phyloP scores from a whole-genome alignment of 35 echinoderm and acorn worm species.

The Lytechinus variegatus region DNA sequence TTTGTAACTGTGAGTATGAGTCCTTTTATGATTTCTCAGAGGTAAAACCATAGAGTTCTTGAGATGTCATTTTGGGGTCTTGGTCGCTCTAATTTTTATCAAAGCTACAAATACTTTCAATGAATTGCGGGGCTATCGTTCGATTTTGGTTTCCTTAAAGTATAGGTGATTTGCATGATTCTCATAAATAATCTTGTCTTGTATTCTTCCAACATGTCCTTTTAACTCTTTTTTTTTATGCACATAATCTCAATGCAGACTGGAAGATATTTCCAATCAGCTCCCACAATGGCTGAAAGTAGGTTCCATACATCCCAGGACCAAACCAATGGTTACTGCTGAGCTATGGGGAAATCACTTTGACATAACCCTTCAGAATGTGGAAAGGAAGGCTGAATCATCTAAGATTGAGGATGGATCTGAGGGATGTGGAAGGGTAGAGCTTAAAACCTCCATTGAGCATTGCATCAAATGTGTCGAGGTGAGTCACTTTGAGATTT shows the following conservation, averaged over 20 bases:
- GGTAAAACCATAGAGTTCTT: too few relatives aligned
- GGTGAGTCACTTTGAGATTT: neutral
- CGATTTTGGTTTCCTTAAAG: neutral
- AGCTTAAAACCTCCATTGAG: neutral
- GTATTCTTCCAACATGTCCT: neutral
- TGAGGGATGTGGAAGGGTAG: neutral
- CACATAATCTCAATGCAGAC: neutral
- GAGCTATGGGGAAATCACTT: conserved; percentile 77
- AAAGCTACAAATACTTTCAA: neutral
- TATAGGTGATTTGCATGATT: neutral
- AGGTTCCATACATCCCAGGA: conserved; percentile 46
- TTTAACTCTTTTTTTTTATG: neutral
- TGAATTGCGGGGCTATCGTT: neutral
- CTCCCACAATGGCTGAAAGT: conserved; percentile 42
- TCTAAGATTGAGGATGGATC: neutral
- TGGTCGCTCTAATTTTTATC: neutral
- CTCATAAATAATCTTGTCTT: neutral
- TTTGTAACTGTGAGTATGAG: too few relatives aligned
- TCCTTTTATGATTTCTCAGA: too few relatives aligned
- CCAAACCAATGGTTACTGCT: conserved; percentile 46
- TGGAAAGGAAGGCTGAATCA: neutral
- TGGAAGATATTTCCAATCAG: neutral
- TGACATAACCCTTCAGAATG: conserved; percentile 53
- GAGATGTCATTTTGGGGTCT: too few relatives aligned
- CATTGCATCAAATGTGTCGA: neutral